Evolutionary conservation across 2,888 invertebrate species (phyloP), one percentile per base, ranked within the genome.

Genomic region (Drosophila paramelanica): DNA sequence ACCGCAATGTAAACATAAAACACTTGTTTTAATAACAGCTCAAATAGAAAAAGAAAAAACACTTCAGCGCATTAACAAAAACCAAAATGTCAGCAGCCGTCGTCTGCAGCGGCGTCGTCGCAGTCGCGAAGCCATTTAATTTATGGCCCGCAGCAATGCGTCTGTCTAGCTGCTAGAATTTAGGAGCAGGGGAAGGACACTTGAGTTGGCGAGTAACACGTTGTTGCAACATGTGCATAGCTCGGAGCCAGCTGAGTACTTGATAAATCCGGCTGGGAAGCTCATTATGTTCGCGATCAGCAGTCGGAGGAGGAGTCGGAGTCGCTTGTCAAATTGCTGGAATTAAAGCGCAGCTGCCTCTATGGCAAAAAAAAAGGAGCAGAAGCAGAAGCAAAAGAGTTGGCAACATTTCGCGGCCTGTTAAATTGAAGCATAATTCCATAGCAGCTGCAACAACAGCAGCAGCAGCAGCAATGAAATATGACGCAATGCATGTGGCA

Each of bases 381-480:
- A 17, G 41, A 27, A 5, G 2, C 11, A 41, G 11, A 50, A 38
- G 56, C 23, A 38, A 52, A 66, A 50, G 55, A 59, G 65, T 57
- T 72, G 77, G 81, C 75, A 83, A 70, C 78, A 60, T 66, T 80
- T 74, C 80, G 82, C 84, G 83, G 80, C 72, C 82, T 79, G 74
- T 83, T 81, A 86, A 84, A 83, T 86, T 81, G 78, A 86, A 79
- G 84, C 78, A 86, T 78, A 86, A 80, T 80, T 82, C 77, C 73
- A 66, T 62, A 52, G 53, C 57, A 68, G 65, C 66, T 58, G 68
- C 69, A 68, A 46, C 50, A 46, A 59, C 65, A 59, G 39, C 43
- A 59, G 31, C 43, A 51, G 53, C 39, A 31, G 52, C 74, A 49
- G 69, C 67, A 47, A 80, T 81, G 80, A 86, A 86, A 82, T 86